These are phyloP conservation scores for Nyleta sp. DNA, from an alignment of 2,888 invertebrate species.

Conservation along the genomic window DNA sequence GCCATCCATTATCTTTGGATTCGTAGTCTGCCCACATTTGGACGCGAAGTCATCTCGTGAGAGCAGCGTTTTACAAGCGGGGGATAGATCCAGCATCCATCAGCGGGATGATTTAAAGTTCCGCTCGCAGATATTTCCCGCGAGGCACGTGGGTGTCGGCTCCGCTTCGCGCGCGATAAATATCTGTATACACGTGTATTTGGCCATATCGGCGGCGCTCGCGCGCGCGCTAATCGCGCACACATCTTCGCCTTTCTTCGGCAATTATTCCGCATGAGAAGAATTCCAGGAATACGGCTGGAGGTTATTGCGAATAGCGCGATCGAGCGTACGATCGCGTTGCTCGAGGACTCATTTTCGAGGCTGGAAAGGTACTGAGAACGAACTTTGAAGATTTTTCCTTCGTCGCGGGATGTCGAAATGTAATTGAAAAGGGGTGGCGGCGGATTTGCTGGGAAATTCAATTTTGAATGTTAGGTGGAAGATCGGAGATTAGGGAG, in stretches of 20 bases:
- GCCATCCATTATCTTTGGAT: conserved; percentile 56
- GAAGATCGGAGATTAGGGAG: background rate
- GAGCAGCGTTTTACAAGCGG: conserved; percentile 39
- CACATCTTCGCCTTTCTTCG: conserved; percentile 42
- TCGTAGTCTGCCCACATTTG: conserved; percentile 62
- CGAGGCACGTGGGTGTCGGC: conserved; percentile 59
- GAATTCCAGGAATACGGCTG: conserved; percentile 31
- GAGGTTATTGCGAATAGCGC: conserved; percentile 12
- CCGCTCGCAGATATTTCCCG: conserved; percentile 66
- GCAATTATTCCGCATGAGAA: conserved; percentile 40
- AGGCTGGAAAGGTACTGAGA: background rate
- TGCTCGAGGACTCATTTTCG: conserved; percentile 37
- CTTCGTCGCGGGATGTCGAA: background rate
- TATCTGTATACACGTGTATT: conserved; percentile 52
- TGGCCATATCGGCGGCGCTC: conserved; percentile 46
- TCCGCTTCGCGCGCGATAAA: conserved; percentile 47
- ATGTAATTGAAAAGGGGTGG: background rate
- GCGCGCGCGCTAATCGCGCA: conserved; percentile 30
- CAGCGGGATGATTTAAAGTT: conserved; percentile 76
- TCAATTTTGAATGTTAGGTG: background rate
- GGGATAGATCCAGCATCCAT: conserved; percentile 70
- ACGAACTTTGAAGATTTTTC: background rate
- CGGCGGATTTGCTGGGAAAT: conserved; percentile 4
- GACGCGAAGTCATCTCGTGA: conserved; percentile 47
- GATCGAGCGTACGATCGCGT: conserved; percentile 23